phyloP scores from a whole-genome alignment of 2,113 vertebrate genomes.

The Jaculus jaculus region DNA sequence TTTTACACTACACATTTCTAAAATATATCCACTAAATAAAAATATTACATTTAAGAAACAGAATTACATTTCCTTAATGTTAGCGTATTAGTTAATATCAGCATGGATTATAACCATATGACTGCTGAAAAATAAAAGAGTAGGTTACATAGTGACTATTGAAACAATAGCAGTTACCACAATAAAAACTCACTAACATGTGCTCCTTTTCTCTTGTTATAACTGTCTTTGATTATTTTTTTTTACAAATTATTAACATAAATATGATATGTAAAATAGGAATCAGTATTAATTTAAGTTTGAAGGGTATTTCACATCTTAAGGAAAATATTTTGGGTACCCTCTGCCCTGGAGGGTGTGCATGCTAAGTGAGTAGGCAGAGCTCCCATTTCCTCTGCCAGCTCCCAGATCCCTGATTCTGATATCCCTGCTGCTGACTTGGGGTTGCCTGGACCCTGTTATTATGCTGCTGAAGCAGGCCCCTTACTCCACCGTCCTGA shows the following conservation, averaged over 20 bases:
- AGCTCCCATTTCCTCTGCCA: too few relatives aligned
- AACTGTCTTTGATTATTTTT: neutral
- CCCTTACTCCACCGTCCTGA: too few relatives aligned
- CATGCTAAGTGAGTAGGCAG: too few relatives aligned
- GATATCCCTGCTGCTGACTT: too few relatives aligned
- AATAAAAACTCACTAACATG: neutral
- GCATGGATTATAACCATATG: too few relatives aligned
- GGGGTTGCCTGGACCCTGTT: too few relatives aligned
- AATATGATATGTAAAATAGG: neutral
- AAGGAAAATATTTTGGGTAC: neutral
- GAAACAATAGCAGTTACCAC: neutral
- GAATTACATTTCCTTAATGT: neutral
- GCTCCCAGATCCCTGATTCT: too few relatives aligned
- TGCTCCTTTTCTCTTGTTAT: neutral
- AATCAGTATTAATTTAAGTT: neutral
- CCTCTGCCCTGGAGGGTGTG: too few relatives aligned
- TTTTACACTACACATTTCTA: neutral
- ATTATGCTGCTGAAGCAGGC: too few relatives aligned
- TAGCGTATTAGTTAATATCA: neutral
- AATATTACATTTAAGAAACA: neutral
- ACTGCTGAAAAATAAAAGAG: neutral
- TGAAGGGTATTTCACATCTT: neutral
- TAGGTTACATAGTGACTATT: neutral
- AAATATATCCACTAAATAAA: neutral
- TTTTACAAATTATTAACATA: neutral